These are phyloP conservation scores for Drosophila aldrichi DNA, from an alignment of 2,888 invertebrate species.

Conservation along the genomic window DNA sequence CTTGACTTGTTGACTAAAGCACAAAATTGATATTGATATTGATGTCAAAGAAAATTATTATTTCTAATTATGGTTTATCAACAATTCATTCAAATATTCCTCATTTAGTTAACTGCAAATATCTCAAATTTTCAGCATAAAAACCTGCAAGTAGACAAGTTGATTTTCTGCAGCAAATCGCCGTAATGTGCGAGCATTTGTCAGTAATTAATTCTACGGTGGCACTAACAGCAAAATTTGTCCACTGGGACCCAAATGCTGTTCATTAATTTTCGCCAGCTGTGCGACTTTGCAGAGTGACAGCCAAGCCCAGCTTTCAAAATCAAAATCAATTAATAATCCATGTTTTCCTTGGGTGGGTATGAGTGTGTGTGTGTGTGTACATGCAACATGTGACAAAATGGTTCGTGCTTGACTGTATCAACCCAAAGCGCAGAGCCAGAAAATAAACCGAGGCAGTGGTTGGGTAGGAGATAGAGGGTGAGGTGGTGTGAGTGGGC, in stretches of 20 bases:
- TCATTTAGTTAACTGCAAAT: too few relatives aligned
- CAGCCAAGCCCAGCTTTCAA: constrained; percentile 26
- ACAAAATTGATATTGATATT: neutral
- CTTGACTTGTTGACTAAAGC: neutral
- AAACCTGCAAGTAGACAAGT: neutral
- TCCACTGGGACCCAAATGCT: constrained; percentile 11
- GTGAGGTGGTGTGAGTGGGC: too few relatives aligned
- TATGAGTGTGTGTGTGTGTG: neutral
- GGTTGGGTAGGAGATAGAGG: too few relatives aligned
- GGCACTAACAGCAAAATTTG: constrained; percentile 30
- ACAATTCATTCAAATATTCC: too few relatives aligned
- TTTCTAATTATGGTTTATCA: neutral
- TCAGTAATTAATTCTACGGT: constrained; percentile 57
- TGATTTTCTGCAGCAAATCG: neutral
- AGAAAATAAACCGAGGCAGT: neutral
- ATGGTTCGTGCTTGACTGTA: constrained; percentile 27
- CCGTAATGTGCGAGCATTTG: constrained; percentile 43
- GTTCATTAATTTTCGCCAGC: constrained; percentile 63
- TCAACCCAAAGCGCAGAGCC: constrained; percentile 6
- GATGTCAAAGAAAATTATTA: neutral
- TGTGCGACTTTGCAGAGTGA: constrained; percentile 26
- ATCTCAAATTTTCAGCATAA: too few relatives aligned
- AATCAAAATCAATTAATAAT: constrained; percentile 72
- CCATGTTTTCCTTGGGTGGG: constrained; percentile 6
- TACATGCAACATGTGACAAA: constrained; percentile 69